A percentile compares a stretch with the other conserved stretches of the same genome.
These are phyloP conservation scores for Bovichtus variegatus DNA, from an alignment of 2,797 vertebrate genomes.

Conservation along the genomic window DNA sequence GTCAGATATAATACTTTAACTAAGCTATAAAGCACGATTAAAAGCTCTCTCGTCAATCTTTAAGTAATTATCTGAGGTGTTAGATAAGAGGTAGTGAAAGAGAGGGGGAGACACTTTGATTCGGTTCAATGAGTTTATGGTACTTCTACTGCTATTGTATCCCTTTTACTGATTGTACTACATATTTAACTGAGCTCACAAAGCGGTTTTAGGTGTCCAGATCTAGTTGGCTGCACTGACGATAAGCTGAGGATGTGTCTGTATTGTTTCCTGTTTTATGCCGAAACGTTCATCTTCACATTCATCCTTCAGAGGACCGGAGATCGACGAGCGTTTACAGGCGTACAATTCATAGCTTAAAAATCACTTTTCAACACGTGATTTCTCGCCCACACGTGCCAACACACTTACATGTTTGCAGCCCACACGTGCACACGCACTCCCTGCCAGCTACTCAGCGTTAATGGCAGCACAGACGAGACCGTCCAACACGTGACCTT, in stretches of 20 bases:
- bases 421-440: conserved; percentile 15
- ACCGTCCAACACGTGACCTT: conserved; percentile 55
- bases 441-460: neutral
- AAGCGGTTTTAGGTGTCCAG: conserved; percentile 34
- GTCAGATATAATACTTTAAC: conserved; percentile 33
- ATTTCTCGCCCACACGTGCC: conserved; percentile 5
- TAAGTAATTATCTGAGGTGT: conserved; percentile 25
- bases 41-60: conserved; percentile 16
- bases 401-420: conserved; percentile 14
- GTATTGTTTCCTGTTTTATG: conserved; percentile 16
- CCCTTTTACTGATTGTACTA: conserved; percentile 36
- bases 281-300: conserved; percentile 20
- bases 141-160: conserved; percentile 12
- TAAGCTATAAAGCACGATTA: neutral
- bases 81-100: conserved; percentile 1
- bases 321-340: conserved; percentile 41
- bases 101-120: conserved; percentile 20
- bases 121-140: conserved; percentile 16
- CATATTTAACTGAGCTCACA: conserved; percentile 38
- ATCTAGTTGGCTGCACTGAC: conserved; percentile 16
- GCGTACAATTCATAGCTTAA: neutral
- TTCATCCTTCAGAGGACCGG: conserved; percentile 34
- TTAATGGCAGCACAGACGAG: conserved; percentile 16
- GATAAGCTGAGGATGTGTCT: conserved; percentile 28
- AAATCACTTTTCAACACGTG: conserved; percentile 27